These are phyloP conservation scores for Hirudo medicinalis DNA, from an alignment of 1,140 invertebrate genomes.

Conservation along the genomic window DNA sequence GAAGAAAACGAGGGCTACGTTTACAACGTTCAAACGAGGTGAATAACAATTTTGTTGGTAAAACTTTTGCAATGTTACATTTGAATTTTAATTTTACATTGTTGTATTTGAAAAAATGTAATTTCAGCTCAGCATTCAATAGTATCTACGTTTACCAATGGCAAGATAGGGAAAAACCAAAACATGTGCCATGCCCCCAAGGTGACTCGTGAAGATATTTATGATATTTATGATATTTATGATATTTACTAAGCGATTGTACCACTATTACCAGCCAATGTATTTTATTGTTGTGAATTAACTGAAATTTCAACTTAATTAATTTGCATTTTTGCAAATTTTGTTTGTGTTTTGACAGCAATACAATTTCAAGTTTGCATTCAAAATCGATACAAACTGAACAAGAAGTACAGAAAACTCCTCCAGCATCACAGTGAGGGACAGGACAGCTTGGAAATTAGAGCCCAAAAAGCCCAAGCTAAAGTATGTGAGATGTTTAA, in stretches of 20 bases:
- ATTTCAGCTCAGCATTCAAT: conserved; percentile 11
- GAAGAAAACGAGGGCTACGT: conserved; percentile 40
- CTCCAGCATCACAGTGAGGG: neutral
- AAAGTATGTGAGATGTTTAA: conserved; percentile 4
- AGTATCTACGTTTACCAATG: conserved; percentile 18
- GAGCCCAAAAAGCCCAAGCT: conserved; percentile 16
- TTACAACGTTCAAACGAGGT: conserved; percentile 38
- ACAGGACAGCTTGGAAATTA: conserved; percentile 15
- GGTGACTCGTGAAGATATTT: neutral
- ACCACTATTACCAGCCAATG: neutral
- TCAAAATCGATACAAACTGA: conserved; percentile 26
- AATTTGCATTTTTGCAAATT: neutral
- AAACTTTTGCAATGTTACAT: neutral
- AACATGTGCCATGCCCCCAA: conserved; percentile 18
- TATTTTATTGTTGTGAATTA: neutral
- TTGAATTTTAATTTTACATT: too few species aligned
- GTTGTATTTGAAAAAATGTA: neutral
- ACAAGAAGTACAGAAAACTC: conserved; percentile 26
- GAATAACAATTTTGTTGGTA: conserved; percentile 16
- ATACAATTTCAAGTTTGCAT: conserved; percentile 25
- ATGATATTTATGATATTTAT: too few species aligned
- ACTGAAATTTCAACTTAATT: neutral
- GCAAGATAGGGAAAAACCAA: conserved; percentile 19
- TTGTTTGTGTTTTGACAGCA: conserved; percentile 4
- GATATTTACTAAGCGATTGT: neutral